These are phyloP conservation scores for Palloptera scutellata DNA, from an alignment of 2,888 invertebrate species.

Conservation along the genomic window DNA sequence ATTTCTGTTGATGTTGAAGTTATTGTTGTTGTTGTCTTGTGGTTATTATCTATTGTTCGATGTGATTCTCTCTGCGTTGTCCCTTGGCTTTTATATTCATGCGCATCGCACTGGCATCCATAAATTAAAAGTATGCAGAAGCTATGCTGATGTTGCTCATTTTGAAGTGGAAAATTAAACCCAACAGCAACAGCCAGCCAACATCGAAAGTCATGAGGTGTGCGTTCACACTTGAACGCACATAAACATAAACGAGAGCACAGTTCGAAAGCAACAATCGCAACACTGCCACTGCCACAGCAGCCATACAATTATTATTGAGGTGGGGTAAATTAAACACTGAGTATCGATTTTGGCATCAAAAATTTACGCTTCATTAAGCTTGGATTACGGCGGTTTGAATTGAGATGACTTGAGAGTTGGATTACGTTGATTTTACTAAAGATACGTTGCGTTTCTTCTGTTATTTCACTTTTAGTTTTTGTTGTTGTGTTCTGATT, in stretches of 20 bases:
- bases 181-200: no score
- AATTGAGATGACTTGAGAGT: background rate
- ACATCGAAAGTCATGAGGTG: no score
- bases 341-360: slow-evolving; percentile 24
- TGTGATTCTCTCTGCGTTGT: no score
- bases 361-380: slow-evolving; percentile 30
- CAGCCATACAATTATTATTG: background rate
- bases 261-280: background rate
- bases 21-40: no score
- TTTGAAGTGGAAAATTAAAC: background rate
- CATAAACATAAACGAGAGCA: background rate
- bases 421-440: background rate
- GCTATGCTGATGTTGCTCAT: slow-evolving; percentile 10
- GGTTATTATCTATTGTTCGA: no score
- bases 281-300: background rate
- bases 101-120: background rate
- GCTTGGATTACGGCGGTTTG: background rate
- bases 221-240: background rate
- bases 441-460: background rate
- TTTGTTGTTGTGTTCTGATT: background rate
- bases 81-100: background rate
- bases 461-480: background rate
- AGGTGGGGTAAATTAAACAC: background rate
- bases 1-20: no score
- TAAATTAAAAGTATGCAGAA: slow-evolving; percentile 8